Conservation (phyloP, 1,140 invertebrate species). For the Aphelinus atriplicis region DNA sequence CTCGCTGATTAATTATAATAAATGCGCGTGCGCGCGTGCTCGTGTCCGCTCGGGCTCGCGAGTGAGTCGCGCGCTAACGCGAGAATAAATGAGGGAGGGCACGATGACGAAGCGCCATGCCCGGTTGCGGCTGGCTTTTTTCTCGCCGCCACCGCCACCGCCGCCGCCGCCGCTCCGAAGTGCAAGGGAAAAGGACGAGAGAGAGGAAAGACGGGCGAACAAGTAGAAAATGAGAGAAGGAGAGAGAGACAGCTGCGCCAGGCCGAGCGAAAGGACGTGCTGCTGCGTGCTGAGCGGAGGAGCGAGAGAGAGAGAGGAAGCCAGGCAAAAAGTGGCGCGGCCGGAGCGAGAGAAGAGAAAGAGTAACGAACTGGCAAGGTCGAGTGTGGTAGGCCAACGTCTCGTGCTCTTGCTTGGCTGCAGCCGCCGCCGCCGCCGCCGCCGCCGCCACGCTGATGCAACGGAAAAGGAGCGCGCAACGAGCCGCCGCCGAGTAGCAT, state of each 20-base stretch:
- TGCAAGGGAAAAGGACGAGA: constrained; percentile 18
- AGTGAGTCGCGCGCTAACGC: constrained; percentile 20
- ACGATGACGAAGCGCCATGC: constrained; percentile 49
- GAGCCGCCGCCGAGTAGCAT: constrained; percentile 52
- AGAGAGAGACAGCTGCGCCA: background rate
- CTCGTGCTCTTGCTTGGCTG: constrained; percentile 56
- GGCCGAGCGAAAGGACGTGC: constrained; percentile 24
- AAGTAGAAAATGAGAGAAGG: background rate
- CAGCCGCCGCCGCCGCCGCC: constrained; percentile 38
- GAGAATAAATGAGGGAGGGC: constrained; percentile 48
- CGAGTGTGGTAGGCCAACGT: constrained; percentile 66
- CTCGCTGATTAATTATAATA: constrained; percentile 45
- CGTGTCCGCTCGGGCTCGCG: no score
- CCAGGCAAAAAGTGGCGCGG: constrained; percentile 38
- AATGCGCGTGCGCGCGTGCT: constrained; percentile 37
- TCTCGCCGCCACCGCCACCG: background rate
- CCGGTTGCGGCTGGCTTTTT: constrained; percentile 41
- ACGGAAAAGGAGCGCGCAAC: constrained; percentile 45
- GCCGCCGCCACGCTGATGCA: constrained; percentile 51
- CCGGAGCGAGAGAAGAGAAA: constrained; percentile 47
- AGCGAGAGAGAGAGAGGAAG: constrained; percentile 38
- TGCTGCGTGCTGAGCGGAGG: constrained; percentile 20
- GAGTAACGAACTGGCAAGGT: constrained; percentile 67
- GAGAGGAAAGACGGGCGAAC: background rate
- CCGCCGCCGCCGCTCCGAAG: background rate